Percentiles rank a stretch among this genome's conserved stretches.
Evolutionary conservation across 2,797 vertebrate species (phyloP).

Genomic region (Alouatta caraya): DNA sequence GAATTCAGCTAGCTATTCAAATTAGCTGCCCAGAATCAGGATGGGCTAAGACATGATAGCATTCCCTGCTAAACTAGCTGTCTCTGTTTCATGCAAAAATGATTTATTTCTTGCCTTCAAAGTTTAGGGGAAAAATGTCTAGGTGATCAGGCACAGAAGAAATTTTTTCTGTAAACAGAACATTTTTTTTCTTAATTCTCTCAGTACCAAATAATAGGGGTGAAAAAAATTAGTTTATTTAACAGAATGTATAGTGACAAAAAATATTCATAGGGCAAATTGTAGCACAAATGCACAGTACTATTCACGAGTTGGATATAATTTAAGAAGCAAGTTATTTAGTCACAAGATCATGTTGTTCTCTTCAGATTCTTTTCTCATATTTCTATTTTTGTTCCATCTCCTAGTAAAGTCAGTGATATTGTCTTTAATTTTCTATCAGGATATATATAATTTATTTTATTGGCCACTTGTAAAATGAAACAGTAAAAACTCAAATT

Average conservation of each 20-base stretch:
- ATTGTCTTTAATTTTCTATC: background rate
- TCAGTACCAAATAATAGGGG: background rate
- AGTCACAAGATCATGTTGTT: background rate
- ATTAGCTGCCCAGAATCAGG: constrained; percentile 50
- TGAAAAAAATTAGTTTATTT: background rate
- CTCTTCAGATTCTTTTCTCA: constrained; percentile 48
- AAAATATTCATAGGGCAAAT: background rate
- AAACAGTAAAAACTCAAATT: constrained; percentile 55
- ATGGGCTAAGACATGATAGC: background rate
- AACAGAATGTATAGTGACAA: background rate
- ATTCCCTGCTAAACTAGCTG: constrained; percentile 5
- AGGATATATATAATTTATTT: constrained; percentile 18
- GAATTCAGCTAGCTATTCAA: constrained; percentile 61
- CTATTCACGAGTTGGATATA: background rate
- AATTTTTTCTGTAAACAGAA: background rate
- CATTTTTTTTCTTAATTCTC: background rate
- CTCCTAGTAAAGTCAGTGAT: background rate
- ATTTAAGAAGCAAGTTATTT: constrained; percentile 22
- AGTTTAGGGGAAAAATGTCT: background rate
- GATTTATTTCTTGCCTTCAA: background rate
- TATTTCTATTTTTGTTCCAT: constrained; percentile 13
- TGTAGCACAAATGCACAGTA: background rate
- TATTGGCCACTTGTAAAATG: constrained; percentile 40
- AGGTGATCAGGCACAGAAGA: background rate
- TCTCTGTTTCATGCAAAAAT: constrained; percentile 35